Percentiles rank a stretch among this genome's conserved stretches.
These are phyloP conservation scores for Chloroceryle amazona DNA, from an alignment of 2,797 vertebrate genomes.

Conservation along the genomic window DNA sequence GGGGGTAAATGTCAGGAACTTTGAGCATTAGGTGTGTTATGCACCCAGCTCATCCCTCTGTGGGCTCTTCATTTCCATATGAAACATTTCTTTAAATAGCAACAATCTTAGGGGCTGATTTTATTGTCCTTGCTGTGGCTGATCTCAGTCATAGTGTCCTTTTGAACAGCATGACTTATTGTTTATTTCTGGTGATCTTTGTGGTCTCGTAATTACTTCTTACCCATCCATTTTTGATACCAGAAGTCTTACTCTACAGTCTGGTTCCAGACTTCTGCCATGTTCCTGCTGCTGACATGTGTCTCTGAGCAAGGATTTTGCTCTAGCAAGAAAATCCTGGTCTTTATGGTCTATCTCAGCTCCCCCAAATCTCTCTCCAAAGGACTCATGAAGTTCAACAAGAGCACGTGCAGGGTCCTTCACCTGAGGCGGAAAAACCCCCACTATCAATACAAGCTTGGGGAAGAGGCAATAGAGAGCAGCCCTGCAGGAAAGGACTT, in stretches of 20 bases:
- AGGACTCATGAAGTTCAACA: background rate
- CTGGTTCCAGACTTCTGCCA: background rate
- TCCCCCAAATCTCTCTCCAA: background rate
- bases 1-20: background rate
- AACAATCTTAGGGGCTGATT: slow-evolving; percentile 21
- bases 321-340: background rate
- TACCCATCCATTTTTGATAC: background rate
- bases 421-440: too few relatives aligned
- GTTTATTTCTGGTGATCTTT: slow-evolving; percentile 21
- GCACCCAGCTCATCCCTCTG: background rate
- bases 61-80: slow-evolving; percentile 48
- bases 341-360: background rate
- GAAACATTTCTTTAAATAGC: slow-evolving; percentile 58
- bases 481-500: too few relatives aligned
- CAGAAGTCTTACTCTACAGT: background rate
- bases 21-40: background rate
- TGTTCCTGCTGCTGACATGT: rapidly evolving
- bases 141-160: background rate
- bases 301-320: background rate
- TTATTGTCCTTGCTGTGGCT: slow-evolving; percentile 42
- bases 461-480: too few relatives aligned
- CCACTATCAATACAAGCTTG: too few relatives aligned
- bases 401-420: too few relatives aligned
- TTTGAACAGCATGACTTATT: background rate
- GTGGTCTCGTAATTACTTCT: background rate